Base-by-base conservation (phyloP, 2,797 vertebrate genomes). In the Propithecus perrieri region DNA sequence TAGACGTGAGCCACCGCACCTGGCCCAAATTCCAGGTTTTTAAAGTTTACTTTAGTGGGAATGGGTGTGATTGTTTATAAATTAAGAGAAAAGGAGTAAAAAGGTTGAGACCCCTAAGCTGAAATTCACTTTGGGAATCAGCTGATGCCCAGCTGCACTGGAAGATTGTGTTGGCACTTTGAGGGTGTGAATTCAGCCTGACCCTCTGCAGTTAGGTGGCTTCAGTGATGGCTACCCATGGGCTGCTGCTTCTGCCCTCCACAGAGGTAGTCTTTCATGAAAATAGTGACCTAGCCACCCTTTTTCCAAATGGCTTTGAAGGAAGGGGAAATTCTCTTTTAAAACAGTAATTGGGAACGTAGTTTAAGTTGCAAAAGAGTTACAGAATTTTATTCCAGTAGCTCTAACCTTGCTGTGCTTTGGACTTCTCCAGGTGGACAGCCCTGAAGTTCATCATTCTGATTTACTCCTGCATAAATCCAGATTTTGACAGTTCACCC, bases 401-500 rank as follows among this genome's bases (percentile, higher is more conserved):
- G 59, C 71, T 89, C 53, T 72, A 46, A 91, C 22, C 22, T 14
- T 63, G 3, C 79, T 55, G 12, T 79, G 38, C 83, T 74, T 81
- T 89, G 59, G n/a, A 22, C 13, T 69, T 92, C 43, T 91, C 71
- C 74, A 30, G 22, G 5, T 59, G 48, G 46, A 83, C 41, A 74
- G 6, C n/a, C 43, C 76, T 35, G 61, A 33, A 75, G 46, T 59
- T 79, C 9, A 7, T 85, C 50, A 15, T 91, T 75, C 72, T 96
- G 7, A 65, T 94, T 43, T 67, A 48, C 14, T 85, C 12, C 33
- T 85, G 59, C 24, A 46, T 57, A 75, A 75, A 28, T n/a, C 55
- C 74, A 61, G 59, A 59, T 96, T 93, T 93, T 85, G 59, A 79
- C 41, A 46, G 48, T 85, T 89, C 74, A 41, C 87, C 61, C 5